phyloP scores from a whole-genome alignment of 2,113 vertebrate genomes.

The Chelonoidis abingdonii region DNA sequence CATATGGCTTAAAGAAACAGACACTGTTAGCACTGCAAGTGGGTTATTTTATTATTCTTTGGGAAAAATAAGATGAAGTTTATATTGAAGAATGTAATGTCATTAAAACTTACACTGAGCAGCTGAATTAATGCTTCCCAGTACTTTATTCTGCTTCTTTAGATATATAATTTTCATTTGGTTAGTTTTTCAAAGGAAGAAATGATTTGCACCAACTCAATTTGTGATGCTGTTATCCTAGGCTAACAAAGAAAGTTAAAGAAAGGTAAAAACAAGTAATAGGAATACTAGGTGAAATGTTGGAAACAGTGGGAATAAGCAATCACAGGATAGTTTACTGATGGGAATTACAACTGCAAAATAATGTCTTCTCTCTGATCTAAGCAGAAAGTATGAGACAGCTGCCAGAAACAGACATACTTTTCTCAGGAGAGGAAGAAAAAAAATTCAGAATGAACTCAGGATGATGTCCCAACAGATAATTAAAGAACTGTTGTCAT shows the following conservation, averaged over 20 bases:
- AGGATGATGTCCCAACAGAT: background rate
- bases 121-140: fast-evolving
- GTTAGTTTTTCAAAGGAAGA: background rate
- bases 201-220: background rate
- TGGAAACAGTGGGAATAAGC: background rate
- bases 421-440: background rate
- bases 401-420: background rate
- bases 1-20: slow-evolving; percentile 27
- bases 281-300: no score
- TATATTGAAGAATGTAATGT: background rate
- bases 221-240: background rate
- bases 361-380: background rate
- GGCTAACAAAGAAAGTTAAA: background rate
- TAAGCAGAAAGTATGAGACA: background rate
- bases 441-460: background rate
- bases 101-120: fast-evolving
- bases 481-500: background rate
- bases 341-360: background rate
- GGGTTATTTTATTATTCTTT: background rate
- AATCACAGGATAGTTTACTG: background rate
- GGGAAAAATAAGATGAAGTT: background rate
- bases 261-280: background rate
- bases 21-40: fast-evolving
- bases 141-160: background rate
- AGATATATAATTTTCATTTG: background rate